phyloP scores from a whole-genome alignment of 2,888 invertebrate genomes.

The Synergus itoensis region DNA sequence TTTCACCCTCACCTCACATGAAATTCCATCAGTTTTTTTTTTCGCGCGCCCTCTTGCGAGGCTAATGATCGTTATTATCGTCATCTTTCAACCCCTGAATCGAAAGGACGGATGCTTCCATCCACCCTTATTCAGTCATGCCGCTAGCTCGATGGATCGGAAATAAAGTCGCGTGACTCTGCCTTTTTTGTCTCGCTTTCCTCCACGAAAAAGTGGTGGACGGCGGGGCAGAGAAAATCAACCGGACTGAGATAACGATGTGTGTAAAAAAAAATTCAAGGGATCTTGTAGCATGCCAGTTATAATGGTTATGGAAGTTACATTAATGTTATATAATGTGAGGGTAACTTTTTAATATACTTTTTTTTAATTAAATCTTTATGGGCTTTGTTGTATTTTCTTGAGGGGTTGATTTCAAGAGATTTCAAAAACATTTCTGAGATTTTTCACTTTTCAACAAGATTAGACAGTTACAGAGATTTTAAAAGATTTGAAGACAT shows the following conservation, averaged over 20 bases:
- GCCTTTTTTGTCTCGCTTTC: slow-evolving; percentile 36
- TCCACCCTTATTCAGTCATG: slow-evolving; percentile 18
- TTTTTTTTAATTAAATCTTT: too few species aligned
- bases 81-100: slow-evolving; percentile 14
- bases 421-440: too few species aligned
- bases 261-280: slow-evolving; percentile 38
- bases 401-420: too few species aligned
- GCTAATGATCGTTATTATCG: slow-evolving; percentile 41
- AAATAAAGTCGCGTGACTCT: slow-evolving; percentile 38
- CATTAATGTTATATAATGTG: not conserved
- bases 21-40: slow-evolving; percentile 38
- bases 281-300: slow-evolving; percentile 26
- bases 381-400: too few species aligned
- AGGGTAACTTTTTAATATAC: too few species aligned
- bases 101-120: slow-evolving; percentile 36
- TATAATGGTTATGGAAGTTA: slow-evolving; percentile 41
- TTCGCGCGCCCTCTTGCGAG: slow-evolving; percentile 21
- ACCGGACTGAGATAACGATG: slow-evolving; percentile 31
- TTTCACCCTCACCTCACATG: slow-evolving; percentile 26
- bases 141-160: slow-evolving; percentile 26
- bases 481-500: too few species aligned
- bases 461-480: too few species aligned
- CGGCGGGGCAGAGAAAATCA: slow-evolving; percentile 18
- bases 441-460: too few species aligned
- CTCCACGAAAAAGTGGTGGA: not conserved